Evolutionary conservation across 2,797 vertebrate genomes (phyloP), one percentile per base, ranked within the genome.

Genomic region (Calcarius lapponicus): DNA sequence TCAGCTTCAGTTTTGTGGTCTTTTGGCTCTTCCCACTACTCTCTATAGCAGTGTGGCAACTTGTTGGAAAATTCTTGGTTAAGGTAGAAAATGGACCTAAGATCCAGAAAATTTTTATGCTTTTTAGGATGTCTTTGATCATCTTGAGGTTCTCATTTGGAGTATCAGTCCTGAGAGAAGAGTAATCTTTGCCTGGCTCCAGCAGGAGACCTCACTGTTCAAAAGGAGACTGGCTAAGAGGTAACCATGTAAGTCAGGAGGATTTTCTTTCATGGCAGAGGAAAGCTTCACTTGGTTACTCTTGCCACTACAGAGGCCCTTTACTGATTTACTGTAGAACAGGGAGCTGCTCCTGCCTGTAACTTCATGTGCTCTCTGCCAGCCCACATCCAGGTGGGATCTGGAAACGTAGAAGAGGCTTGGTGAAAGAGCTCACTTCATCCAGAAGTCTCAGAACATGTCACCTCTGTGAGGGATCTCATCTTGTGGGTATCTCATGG

Each of bases 21-120:
- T 69, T 86, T 64, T 70, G 28, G 4, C 56, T 89, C 58, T 80
- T 80, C n/a, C 34, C 4, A 3, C 57, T 67, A 3, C 7, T 78
- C 6, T 51, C 13, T 40, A 17, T 4, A 36, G 40, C 13, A 80
- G 9, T 2, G 1, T 28, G 36, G 25, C 2, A 58, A n/a, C 9
- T 74, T 61, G 8, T 36, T 40, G 34, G 43, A 43, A 87, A 62
- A 60, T n/a, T 73, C 26, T 56, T 51, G 9, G 20, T 65, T 43
- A 15, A 74, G 5, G 13, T 56, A 25, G 11, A 51, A 53, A 75
- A 76, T 31, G 9, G n/a, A 28, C 3, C 3, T 28, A 47, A 34
- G 31, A n/a, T 13, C 45, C 17, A 36, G 25, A 42, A 75, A 15
- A 0, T 1, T 19, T 56, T 31, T 28, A 7, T n/a, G 1, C 14